Base-by-base conservation (phyloP, 1,140 invertebrate genomes). In the Harpegnathos saltator region DNA sequence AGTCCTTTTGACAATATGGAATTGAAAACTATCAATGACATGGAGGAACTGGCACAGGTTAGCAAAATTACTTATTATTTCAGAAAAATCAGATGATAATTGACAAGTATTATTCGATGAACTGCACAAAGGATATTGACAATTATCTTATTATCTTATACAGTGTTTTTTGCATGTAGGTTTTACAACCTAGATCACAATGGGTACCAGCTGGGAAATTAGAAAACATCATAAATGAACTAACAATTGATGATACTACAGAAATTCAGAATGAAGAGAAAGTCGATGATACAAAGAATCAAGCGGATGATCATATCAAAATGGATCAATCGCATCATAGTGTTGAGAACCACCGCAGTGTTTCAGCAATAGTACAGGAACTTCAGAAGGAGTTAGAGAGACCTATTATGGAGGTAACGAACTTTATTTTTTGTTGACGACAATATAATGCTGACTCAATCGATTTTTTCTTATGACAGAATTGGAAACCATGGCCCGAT, bases 1-100 rank as follows among this genome's bases (percentile, higher is more conserved):
- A 98, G 97, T 92, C 98, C 98, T 0, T 98, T 98, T 94, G 98
- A 98, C 94, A 97, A 98, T 94, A 96, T 98, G 93, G 97, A 98
- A 95, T 91, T 98, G 38, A 98, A 98, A 94, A 98, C 97, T 52
- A 97, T 98, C 58, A 98, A 98, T 94, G 97, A 98, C 92, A 96
- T 98, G 94, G 97, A 98, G 93, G 96, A 98, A 92, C 94, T 98
- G 61, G 97, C 97, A 5, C 96, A 97, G 93, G 94, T 87, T 66
- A 96, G 96, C 59, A 22, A 48, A 29, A 19, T 33, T 29, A 38
- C 1, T 75, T 1, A n/a, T 7, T 24, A 22, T 3, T 62, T 69
- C 22, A 24, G 17, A 1, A 59, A 14, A n/a, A n/a, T n/a, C n/a
- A n/a, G n/a, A n/a, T n/a, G n/a, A n/a, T n/a, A n/a, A n/a, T 52